These are phyloP conservation scores for Drosophila erecta DNA, from an alignment of 1,140 invertebrate species.

Conservation along the genomic window DNA sequence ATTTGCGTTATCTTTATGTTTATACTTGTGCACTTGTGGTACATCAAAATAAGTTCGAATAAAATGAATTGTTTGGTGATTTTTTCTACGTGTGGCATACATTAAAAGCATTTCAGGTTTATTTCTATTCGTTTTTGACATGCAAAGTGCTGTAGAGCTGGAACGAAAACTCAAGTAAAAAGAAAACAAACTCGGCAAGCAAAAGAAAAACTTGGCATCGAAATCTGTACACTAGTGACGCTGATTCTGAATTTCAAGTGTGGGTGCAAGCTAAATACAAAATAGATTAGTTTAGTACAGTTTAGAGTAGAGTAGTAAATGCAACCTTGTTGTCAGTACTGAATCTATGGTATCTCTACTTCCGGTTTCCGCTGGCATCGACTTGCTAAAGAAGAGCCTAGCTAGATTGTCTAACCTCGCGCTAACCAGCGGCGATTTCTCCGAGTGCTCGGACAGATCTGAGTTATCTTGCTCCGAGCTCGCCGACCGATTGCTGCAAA, in stretches of 20 bases:
- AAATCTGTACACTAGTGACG: constrained; percentile 44
- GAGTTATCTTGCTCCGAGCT: constrained; percentile 86
- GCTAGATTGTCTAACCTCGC: constrained; percentile 88
- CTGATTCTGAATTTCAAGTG: constrained; percentile 38
- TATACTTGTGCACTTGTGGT: constrained; percentile 20
- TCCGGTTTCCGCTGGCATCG: constrained; percentile 85
- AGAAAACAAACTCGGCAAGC: constrained; percentile 22
- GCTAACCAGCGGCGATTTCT: constrained; percentile 86
- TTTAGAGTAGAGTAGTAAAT: constrained; percentile 60
- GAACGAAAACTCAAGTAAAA: constrained; percentile 30
- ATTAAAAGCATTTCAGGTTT: constrained; percentile 50
- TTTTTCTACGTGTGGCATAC: constrained; percentile 53
- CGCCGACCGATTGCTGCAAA: constrained; percentile 86
- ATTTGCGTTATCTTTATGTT: constrained; percentile 39
- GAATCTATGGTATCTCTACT: constrained; percentile 85
- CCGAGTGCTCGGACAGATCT: constrained; percentile 85
- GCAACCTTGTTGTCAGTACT: constrained; percentile 84
- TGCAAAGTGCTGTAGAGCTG: constrained; percentile 70
- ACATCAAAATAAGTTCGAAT: constrained; percentile 23
- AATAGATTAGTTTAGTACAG: constrained; percentile 33
- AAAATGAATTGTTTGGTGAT: constrained; percentile 36
- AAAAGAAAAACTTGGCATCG: constrained; percentile 26
- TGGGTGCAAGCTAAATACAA: constrained; percentile 39
- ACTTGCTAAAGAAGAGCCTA: constrained; percentile 88
- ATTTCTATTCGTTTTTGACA: constrained; percentile 47